phyloP scores from a whole-genome alignment of 2,113 vertebrate species.

The Prochilodus magdalenae region DNA sequence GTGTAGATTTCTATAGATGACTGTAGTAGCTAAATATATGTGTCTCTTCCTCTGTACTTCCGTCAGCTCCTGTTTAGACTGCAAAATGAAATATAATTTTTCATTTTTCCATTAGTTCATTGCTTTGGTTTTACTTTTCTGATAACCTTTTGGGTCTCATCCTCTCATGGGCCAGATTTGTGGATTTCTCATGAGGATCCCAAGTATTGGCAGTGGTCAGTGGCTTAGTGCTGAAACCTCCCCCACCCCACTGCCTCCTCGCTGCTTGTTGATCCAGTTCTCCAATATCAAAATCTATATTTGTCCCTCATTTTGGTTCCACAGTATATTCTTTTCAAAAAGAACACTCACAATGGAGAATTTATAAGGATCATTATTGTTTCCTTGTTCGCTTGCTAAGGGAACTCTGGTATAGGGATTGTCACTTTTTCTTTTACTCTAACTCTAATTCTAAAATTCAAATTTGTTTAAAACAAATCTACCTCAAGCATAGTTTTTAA shows the following conservation, averaged over 20 bases:
- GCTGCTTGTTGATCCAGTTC: background rate
- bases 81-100: no score
- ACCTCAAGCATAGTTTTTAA: no score
- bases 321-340: background rate
- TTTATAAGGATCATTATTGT: background rate
- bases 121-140: background rate
- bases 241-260: background rate
- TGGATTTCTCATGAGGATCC: background rate
- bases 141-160: background rate
- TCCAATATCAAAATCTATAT: no score
- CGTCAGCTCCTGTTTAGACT: no score
- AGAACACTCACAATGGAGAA: background rate
- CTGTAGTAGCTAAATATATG: background rate
- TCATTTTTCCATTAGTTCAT: no score
- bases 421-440: no score
- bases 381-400: background rate
- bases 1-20: no score
- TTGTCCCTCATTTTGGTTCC: background rate
- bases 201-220: background rate
- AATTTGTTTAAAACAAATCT: no score
- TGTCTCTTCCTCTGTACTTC: background rate
- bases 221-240: background rate
- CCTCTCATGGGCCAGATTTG: background rate
- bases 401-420: no score
- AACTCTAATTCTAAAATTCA: no score